Percentiles rank a stretch among this genome's conserved stretches.
Conservation (phyloP, 1,140 invertebrate species). For the Rhagoletis zephyria region DNA sequence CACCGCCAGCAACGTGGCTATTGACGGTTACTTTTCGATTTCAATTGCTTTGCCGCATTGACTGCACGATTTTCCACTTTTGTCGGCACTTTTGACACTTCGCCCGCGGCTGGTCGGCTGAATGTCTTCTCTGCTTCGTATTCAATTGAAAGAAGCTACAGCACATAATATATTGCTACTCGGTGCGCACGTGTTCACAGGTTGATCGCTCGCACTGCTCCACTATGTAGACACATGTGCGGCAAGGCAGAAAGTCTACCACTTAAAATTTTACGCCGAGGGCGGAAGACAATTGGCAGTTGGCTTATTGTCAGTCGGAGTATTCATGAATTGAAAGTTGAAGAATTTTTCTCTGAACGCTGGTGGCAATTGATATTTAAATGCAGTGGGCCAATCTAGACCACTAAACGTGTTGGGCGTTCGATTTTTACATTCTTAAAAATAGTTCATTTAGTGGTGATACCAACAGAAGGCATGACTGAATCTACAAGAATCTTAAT, state of each 20-base stretch:
- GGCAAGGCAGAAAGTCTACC: background rate
- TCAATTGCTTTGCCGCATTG: constrained; percentile 8
- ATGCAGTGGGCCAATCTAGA: background rate
- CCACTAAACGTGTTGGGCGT: constrained; percentile 28
- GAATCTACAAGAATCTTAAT: no score
- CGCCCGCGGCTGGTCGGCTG: constrained; percentile 28
- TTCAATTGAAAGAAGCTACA: background rate
- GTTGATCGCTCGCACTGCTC: background rate
- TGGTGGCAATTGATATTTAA: background rate
- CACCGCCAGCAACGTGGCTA: background rate
- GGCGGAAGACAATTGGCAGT: constrained; percentile 4
- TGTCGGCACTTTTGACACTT: constrained; percentile 47
- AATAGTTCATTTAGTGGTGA: background rate
- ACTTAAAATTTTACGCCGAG: constrained; percentile 9
- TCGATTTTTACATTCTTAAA: background rate
- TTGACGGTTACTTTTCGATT: constrained; percentile 38
- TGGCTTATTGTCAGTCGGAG: background rate
- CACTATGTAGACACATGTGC: background rate
- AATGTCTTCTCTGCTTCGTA: background rate
- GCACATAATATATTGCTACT: background rate
- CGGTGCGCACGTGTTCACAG: constrained; percentile 24
- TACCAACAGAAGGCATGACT: background rate
- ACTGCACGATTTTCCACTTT: constrained; percentile 49
- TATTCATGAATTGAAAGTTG: constrained; percentile 12
- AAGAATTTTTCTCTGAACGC: constrained; percentile 15